Conservation (phyloP, 92 coral and sea anemone species). For the Epizoanthus stellaris region DNA sequence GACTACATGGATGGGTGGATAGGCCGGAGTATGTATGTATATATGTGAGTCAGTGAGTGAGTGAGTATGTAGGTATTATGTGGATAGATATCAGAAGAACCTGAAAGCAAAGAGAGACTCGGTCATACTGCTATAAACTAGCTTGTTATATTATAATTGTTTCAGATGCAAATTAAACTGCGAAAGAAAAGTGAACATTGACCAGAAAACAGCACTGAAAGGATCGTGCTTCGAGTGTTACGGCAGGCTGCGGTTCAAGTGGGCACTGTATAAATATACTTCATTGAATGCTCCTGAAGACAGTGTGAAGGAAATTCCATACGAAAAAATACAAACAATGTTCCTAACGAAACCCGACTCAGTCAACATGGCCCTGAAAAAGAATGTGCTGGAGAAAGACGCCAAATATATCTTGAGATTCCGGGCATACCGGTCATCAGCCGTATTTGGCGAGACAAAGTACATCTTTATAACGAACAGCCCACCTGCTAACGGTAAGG, state of each 20-base stretch:
- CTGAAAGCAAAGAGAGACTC: too few relatives aligned
- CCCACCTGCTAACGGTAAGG: slow-evolving; percentile 82
- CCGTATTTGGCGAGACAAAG: slow-evolving; percentile 72
- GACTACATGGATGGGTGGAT: too few relatives aligned
- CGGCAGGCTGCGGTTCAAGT: slow-evolving; percentile 58
- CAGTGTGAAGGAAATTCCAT: slow-evolving; percentile 21
- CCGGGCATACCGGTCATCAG: slow-evolving; percentile 65
- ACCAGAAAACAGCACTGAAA: slow-evolving; percentile 64
- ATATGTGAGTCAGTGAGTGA: too few relatives aligned
- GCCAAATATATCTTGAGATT: slow-evolving; percentile 51
- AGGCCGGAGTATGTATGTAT: too few relatives aligned
- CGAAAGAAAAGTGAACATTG: slow-evolving; percentile 56
- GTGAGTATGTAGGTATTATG: too few relatives aligned
- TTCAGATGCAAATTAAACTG: slow-evolving; percentile 77
- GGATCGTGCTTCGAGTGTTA: slow-evolving; percentile 72
- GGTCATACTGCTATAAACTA: too few relatives aligned
- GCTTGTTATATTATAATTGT: neutral
- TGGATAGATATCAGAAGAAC: too few relatives aligned
- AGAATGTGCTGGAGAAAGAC: slow-evolving; percentile 26
- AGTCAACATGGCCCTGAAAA: slow-evolving; percentile 64
- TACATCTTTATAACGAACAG: slow-evolving; percentile 65
- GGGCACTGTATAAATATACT: slow-evolving; percentile 58
- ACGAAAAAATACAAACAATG: slow-evolving; percentile 33
- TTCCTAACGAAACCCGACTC: slow-evolving; percentile 48
- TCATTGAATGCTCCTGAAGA: slow-evolving; percentile 30